Evolutionary conservation across 2,888 invertebrate species (phyloP).

Genomic region (Pollenia griseotomentosa): DNA sequence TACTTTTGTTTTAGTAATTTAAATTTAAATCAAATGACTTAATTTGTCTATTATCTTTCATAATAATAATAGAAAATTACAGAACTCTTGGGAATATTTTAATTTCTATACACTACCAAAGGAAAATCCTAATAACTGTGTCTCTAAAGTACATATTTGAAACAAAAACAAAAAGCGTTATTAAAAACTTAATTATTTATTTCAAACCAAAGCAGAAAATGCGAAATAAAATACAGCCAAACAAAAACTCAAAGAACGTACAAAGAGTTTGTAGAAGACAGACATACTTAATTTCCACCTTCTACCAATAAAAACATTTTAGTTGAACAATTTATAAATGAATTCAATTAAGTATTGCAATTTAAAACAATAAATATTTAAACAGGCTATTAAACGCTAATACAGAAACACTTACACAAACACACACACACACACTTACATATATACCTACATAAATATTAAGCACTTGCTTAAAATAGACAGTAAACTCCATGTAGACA

Average conservation of each 20-base stretch:
- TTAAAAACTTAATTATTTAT: constrained; percentile 59
- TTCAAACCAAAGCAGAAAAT: constrained; percentile 18
- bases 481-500: constrained; percentile 3
- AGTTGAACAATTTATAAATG: constrained; percentile 67
- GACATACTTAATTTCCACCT: background rate
- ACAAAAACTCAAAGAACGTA: constrained; percentile 16
- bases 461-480: constrained; percentile 6
- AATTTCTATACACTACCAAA: background rate
- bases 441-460: background rate
- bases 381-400: constrained; percentile 67
- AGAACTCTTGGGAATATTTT: constrained; percentile 28
- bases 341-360: constrained; percentile 72
- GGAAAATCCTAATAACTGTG: background rate
- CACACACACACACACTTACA: background rate
- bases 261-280: background rate
- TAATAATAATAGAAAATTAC: constrained; percentile 39
- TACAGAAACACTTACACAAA: constrained; percentile 23
- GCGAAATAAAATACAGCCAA: background rate
- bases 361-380: constrained; percentile 73
- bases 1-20: constrained; percentile 12
- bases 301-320: constrained; percentile 51
- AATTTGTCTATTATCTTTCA: constrained; percentile 29
- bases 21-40: constrained; percentile 44
- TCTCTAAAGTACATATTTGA: background rate
- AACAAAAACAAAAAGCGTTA: background rate